A percentile compares a stretch with the other conserved stretches of the same genome.
Evolutionary conservation across 2,113 vertebrate species (phyloP).

Genomic region (Hippocampus comes): DNA sequence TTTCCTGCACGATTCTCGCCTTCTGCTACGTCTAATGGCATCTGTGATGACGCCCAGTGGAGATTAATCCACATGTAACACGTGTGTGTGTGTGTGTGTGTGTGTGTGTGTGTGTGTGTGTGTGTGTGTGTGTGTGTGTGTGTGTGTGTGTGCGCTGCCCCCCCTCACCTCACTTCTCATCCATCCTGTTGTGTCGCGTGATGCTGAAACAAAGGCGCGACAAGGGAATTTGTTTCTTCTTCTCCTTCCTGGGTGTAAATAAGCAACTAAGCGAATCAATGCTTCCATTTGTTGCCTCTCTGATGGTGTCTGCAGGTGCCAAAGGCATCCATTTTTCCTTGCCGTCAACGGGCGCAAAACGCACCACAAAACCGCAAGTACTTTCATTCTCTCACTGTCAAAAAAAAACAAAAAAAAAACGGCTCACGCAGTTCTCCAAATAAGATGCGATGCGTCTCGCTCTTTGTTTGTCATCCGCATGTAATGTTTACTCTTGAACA

Average conservation of each 20-base stretch:
- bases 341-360: conserved; percentile 48
- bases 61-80: conserved; percentile 75
- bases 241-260: conserved; percentile 67
- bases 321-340: conserved; percentile 52
- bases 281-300: conserved; percentile 66
- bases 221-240: conserved; percentile 69
- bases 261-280: conserved; percentile 73
- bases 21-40: conserved; percentile 72
- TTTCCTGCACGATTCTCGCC: conserved; percentile 67
- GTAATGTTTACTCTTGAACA: too few relatives aligned
- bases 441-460: too few relatives aligned
- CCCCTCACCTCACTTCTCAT: conserved; percentile 56
- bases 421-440: too few relatives aligned
- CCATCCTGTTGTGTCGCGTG: conserved; percentile 60
- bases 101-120: conserved; percentile 26
- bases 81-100: conserved; percentile 29
- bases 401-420: too few relatives aligned
- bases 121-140: conserved; percentile 25
- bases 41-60: conserved; percentile 69
- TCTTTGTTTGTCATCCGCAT: too few relatives aligned
- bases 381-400: too few relatives aligned
- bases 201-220: conserved; percentile 67
- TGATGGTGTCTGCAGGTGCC: conserved; percentile 46
- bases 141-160: conserved; percentile 38
- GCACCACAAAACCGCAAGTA: conserved; percentile 19